Conservation (phyloP, 2,888 invertebrate genomes). For the Amphipoea oculea region DNA sequence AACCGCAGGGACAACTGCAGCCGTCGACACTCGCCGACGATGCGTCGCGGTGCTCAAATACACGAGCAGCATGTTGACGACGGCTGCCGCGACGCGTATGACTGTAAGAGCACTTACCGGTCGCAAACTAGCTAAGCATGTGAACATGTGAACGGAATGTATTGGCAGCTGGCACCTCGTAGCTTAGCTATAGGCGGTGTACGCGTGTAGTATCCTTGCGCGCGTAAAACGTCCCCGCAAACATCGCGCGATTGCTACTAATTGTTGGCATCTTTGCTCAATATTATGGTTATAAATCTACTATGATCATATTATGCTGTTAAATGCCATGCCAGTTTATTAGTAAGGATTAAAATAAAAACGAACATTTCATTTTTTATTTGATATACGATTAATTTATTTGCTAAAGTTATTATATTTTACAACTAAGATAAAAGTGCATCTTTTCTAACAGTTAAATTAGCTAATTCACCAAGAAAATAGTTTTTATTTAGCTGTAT, state of each 20-base stretch:
- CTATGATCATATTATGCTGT: background rate
- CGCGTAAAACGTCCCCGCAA: background rate
- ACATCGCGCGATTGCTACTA: background rate
- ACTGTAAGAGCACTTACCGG: too few species aligned
- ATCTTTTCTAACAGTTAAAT: slow-evolving; percentile 23
- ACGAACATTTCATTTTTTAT: slow-evolving; percentile 37
- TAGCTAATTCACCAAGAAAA: slow-evolving; percentile 8
- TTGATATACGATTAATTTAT: slow-evolving; percentile 55
- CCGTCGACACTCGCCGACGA: too few species aligned
- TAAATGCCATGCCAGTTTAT: background rate
- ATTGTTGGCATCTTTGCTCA: background rate
- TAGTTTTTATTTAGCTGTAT: slow-evolving; percentile 13
- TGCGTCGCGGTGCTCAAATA: background rate
- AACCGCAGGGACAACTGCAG: too few species aligned
- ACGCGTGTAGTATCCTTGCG: background rate
- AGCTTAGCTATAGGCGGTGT: background rate
- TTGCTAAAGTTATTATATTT: slow-evolving; percentile 37
- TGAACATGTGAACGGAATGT: background rate
- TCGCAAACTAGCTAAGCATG: background rate
- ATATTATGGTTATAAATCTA: background rate
- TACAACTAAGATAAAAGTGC: slow-evolving; percentile 33
- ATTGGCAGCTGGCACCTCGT: too few species aligned
- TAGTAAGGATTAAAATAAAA: slow-evolving; percentile 20
- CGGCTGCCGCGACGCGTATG: too few species aligned
- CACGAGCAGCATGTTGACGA: background rate